Conservation (phyloP, 2,888 invertebrate species). For the Drosophila ustulata region DNA sequence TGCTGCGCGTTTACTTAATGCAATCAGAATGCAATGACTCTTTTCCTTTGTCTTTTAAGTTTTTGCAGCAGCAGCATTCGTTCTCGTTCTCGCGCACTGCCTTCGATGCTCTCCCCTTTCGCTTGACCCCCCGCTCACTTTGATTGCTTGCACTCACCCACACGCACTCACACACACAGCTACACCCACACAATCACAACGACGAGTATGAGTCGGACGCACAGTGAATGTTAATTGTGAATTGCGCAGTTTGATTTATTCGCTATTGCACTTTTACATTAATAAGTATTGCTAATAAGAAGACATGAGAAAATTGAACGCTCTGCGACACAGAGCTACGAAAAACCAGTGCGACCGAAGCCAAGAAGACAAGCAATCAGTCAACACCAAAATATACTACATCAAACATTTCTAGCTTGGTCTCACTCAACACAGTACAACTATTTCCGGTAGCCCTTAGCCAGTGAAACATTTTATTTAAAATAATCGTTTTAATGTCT, state of each 20-base stretch:
- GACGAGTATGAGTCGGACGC: slow-evolving; percentile 27
- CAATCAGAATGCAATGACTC: slow-evolving; percentile 34
- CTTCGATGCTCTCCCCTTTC: slow-evolving; percentile 37
- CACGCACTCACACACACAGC: slow-evolving; percentile 33
- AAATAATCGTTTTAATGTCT: too few relatives aligned
- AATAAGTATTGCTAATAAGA: slow-evolving; percentile 34
- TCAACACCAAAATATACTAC: neutral
- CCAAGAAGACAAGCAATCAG: neutral
- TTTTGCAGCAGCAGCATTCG: slow-evolving; percentile 43
- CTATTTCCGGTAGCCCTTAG: slow-evolving; percentile 8
- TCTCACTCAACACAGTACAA: neutral
- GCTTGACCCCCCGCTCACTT: slow-evolving; percentile 27
- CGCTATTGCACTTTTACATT: slow-evolving; percentile 51
- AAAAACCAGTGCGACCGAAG: slow-evolving; percentile 41
- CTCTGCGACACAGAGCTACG: slow-evolving; percentile 42
- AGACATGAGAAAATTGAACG: slow-evolving; percentile 41
- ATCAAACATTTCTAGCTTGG: neutral
- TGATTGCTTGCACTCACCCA: slow-evolving; percentile 22
- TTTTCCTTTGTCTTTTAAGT: slow-evolving; percentile 59
- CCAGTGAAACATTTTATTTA: neutral
- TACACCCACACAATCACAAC: slow-evolving; percentile 15
- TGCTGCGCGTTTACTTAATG: slow-evolving; percentile 21
- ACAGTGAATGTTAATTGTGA: slow-evolving; percentile 39
- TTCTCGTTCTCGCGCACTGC: slow-evolving; percentile 34
- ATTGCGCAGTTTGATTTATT: slow-evolving; percentile 56